Evolutionary conservation across 37 sponge, comb jelly and placozoan species (phyloP).

Genomic region (Chondrilla cf. caribensis): DNA sequence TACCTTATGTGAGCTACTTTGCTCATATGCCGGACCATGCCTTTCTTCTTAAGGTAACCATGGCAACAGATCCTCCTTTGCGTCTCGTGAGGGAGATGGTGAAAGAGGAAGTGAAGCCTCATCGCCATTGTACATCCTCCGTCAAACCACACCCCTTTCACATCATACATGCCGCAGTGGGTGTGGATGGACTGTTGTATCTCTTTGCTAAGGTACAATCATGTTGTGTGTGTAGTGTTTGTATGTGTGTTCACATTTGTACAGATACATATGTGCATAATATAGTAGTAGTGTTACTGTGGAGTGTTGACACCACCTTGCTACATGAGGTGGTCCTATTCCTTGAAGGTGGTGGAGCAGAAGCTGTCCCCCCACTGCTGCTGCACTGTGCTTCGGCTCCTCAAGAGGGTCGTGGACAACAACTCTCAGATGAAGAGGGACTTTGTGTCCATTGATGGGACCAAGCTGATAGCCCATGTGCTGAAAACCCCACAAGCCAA

Average conservation of each 20-base stretch:
- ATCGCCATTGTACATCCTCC: not conserved
- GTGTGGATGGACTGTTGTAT: conserved; percentile 68
- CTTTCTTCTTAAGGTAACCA: not conserved
- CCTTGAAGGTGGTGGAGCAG: conserved; percentile 57
- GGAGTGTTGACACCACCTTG: not conserved
- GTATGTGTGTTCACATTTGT: too few relatives aligned
- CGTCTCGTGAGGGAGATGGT: not conserved
- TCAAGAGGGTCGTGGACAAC: conserved; percentile 36
- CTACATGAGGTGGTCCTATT: not conserved
- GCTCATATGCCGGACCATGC: conserved; percentile 10
- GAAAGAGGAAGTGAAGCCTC: not conserved
- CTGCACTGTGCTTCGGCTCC: conserved; percentile 37
- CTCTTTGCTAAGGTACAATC: conserved; percentile 84
- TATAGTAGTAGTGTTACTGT: too few relatives aligned
- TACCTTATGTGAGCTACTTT: conserved; percentile 13
- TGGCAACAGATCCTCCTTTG: not conserved
- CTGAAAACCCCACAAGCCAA: conserved; percentile 50
- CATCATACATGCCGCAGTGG: conserved; percentile 46
- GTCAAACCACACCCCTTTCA: conserved; percentile 53
- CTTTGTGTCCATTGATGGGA: conserved; percentile 54
- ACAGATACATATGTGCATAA: too few relatives aligned
- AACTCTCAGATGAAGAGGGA: conserved; percentile 43
- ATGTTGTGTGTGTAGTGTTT: too few relatives aligned
- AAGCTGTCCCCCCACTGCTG: conserved; percentile 44
- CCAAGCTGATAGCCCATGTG: conserved; percentile 56